Conservation (phyloP, 2,797 vertebrate genomes). For the Macrochelys suwanniensis region DNA sequence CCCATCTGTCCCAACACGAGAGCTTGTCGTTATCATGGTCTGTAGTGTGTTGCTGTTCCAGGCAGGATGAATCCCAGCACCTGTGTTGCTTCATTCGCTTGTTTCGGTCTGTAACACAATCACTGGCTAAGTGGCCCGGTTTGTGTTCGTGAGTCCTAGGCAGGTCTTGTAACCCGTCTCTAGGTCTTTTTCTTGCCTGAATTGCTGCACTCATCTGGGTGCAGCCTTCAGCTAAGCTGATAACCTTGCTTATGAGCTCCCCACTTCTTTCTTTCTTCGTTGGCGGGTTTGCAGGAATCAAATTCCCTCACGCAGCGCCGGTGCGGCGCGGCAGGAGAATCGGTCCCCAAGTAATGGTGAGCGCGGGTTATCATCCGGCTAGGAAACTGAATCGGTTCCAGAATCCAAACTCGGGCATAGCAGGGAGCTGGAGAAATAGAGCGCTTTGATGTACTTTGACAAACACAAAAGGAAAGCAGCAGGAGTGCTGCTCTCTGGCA, state of each 20-base stretch:
- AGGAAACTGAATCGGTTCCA: accelerated
- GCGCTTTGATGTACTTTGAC: accelerated
- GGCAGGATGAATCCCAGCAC: background rate
- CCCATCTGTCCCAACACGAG: background rate
- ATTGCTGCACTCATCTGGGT: background rate
- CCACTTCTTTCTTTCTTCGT: background rate
- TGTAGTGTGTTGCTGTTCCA: background rate
- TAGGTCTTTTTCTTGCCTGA: background rate
- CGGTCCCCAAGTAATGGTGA: background rate
- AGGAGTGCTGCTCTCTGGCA: background rate
- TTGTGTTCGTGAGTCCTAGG: accelerated
- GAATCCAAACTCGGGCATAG: background rate
- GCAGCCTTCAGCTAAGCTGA: background rate
- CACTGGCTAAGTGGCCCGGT: background rate
- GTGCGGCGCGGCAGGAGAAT: background rate
- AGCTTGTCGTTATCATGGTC: background rate
- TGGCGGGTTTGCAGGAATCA: background rate
- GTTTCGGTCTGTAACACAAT: background rate
- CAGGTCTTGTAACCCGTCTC: background rate
- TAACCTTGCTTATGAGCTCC: background rate
- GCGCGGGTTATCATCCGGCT: background rate
- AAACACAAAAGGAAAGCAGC: background rate
- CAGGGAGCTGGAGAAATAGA: background rate
- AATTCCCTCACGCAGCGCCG: background rate
- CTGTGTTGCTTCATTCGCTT: background rate